A percentile compares a stretch with the other conserved stretches of the same genome.
Evolutionary conservation across 92 coral and sea anemone species (phyloP).

Genomic region (Zoanthus sociatus): DNA sequence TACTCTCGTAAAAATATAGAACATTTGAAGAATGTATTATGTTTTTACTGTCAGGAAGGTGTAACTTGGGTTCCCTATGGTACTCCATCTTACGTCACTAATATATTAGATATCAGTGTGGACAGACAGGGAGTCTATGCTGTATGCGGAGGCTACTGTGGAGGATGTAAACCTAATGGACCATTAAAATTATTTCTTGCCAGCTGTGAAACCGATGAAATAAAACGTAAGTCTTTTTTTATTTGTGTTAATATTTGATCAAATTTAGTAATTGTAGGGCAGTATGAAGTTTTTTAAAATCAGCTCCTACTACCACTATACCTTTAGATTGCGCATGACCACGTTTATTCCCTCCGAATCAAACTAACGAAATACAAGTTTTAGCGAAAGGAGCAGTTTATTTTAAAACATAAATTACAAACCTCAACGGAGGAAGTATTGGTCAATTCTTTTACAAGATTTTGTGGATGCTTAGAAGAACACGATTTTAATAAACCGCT

Average conservation of each 20-base stretch:
- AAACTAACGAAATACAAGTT: too few species aligned
- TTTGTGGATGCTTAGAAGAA: too few species aligned
- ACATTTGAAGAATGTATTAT: not conserved
- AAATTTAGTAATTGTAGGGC: too few species aligned
- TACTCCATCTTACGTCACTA: constrained; percentile 77
- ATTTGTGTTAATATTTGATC: not conserved
- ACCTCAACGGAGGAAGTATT: too few species aligned
- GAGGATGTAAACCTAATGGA: constrained; percentile 83
- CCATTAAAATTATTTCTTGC: constrained; percentile 68
- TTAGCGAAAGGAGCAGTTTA: too few species aligned
- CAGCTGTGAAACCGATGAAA: constrained; percentile 77
- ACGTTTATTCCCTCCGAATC: too few species aligned
- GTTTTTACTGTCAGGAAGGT: constrained; percentile 57
- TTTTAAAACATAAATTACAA: too few species aligned
- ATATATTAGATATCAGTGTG: constrained; percentile 70
- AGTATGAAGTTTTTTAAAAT: too few species aligned
- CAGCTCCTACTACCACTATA: too few species aligned
- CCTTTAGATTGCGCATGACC: too few species aligned
- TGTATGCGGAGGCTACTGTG: constrained; percentile 97
- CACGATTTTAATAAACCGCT: too few species aligned
- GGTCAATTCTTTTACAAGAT: too few species aligned
- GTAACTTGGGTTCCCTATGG: constrained; percentile 91
- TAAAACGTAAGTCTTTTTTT: constrained; percentile 68
- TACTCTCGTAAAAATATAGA: not conserved
- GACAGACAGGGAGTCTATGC: constrained; percentile 74